Percentiles rank a stretch among this genome's conserved stretches.
Evolutionary conservation across 2,113 vertebrate genomes (phyloP).

Genomic region (Ranitomeya imitator): DNA sequence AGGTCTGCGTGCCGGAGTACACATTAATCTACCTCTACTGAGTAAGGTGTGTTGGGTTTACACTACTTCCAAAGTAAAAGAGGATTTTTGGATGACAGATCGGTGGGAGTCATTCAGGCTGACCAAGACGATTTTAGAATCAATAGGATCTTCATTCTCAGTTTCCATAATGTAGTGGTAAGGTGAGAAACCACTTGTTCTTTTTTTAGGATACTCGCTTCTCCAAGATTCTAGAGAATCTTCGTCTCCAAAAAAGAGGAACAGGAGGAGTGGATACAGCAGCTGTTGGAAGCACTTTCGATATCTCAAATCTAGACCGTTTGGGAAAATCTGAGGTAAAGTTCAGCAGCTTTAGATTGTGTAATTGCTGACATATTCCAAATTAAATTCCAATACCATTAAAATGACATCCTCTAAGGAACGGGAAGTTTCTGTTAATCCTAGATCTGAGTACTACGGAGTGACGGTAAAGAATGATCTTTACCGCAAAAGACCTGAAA

Average conservation of each 20-base stretch:
- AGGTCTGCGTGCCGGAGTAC: slow-evolving; percentile 80
- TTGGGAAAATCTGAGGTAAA: slow-evolving; percentile 91
- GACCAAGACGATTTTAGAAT: no score
- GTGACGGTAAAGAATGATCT: neutral
- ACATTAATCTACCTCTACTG: slow-evolving; percentile 80
- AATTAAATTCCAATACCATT: no score
- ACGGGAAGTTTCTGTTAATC: no score
- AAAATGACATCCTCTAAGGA: no score
- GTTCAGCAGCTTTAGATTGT: neutral
- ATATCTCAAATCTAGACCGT: slow-evolving; percentile 97
- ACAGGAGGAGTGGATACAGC: slow-evolving; percentile 95
- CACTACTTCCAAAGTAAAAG: neutral
- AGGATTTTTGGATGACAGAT: neutral
- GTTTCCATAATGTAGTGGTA: no score
- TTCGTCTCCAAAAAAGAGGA: slow-evolving; percentile 92
- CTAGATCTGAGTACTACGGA: no score
- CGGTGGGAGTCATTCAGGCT: no score
- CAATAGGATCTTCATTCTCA: no score
- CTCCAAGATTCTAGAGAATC: slow-evolving; percentile 88
- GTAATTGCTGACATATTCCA: no score
- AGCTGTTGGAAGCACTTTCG: slow-evolving; percentile 82
- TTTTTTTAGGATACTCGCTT: slow-evolving; percentile 84
- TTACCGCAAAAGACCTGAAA: neutral
- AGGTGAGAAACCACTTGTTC: no score
- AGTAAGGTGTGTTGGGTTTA: slow-evolving; percentile 74